phyloP scores from a whole-genome alignment of 2,113 vertebrate genomes.

The Charina bottae region DNA sequence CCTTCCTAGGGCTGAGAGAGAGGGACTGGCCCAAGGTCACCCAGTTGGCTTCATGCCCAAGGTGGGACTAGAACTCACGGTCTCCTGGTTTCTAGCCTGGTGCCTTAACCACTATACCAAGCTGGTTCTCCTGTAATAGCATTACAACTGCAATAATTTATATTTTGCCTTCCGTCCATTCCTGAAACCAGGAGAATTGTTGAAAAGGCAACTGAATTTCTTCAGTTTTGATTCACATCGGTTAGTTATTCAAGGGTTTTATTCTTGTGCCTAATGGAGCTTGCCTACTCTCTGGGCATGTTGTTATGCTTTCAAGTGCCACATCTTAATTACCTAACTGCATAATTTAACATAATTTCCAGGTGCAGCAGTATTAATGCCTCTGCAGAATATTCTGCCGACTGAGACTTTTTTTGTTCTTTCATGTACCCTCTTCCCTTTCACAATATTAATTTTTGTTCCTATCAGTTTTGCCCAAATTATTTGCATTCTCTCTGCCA shows the following conservation, averaged over 20 bases:
- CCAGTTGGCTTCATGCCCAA: not conserved
- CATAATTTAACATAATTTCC: constrained; percentile 8
- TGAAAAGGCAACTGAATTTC: not conserved
- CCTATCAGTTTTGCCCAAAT: not conserved
- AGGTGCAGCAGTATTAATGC: not conserved
- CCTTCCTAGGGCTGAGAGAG: not conserved
- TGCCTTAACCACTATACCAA: not conserved
- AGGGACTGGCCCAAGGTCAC: not conserved
- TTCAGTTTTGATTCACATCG: not conserved
- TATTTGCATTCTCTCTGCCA: not conserved
- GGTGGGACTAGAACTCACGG: not conserved
- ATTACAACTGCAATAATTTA: not conserved
- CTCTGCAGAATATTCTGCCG: not conserved
- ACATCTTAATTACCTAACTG: not conserved
- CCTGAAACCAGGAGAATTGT: too few relatives aligned
- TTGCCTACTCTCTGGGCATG: not conserved
- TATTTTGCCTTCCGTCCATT: not conserved
- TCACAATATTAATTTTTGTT: not conserved
- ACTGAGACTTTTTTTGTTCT: not conserved
- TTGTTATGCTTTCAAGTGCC: not conserved
- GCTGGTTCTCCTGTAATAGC: not conserved
- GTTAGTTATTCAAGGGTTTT: not conserved
- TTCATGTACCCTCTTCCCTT: not conserved
- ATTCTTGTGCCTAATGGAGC: not conserved
- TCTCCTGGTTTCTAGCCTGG: not conserved